Percentiles rank a stretch among this genome's conserved stretches.
Evolutionary conservation across 2,797 vertebrate genomes (phyloP).

Genomic region (Gymnoscopelus microlampas): DNA sequence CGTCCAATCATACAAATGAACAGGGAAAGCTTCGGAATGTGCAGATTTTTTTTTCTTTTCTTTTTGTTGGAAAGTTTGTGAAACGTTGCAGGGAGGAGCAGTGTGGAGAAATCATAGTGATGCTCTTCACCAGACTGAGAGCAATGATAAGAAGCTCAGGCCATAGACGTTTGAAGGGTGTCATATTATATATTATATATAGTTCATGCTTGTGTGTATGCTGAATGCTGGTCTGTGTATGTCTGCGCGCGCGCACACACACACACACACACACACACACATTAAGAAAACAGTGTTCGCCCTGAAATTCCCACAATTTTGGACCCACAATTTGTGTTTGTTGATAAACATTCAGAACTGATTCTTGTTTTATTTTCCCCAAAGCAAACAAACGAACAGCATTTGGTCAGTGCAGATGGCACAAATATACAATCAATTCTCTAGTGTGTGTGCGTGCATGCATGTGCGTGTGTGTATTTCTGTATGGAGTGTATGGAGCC

Average conservation of each 20-base stretch:
- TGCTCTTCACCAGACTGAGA: constrained; percentile 48
- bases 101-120: constrained; percentile 45
- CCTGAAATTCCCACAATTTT: background rate
- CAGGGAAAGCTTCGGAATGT: constrained; percentile 50
- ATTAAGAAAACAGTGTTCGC: background rate
- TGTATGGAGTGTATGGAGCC: constrained; percentile 19
- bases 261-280: background rate
- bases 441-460: constrained; percentile 47
- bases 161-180: constrained; percentile 72
- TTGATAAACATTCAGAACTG: too few relatives aligned
- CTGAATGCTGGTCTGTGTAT: background rate
- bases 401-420: constrained; percentile 44
- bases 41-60: constrained; percentile 7
- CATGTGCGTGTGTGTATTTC: constrained; percentile 20
- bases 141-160: constrained; percentile 51
- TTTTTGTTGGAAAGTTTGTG: constrained; percentile 24
- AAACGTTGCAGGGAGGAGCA: constrained; percentile 1
- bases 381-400: constrained; percentile 55
- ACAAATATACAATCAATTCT: constrained; percentile 48
- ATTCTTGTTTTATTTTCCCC: constrained; percentile 34
- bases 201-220: constrained; percentile 26
- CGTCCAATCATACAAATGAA: background rate
- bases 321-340: too few relatives aligned
- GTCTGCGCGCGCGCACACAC: background rate
- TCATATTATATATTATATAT: constrained; percentile 52